Base-by-base conservation (phyloP, 2,888 invertebrate species). In the Catonia carolina region DNA sequence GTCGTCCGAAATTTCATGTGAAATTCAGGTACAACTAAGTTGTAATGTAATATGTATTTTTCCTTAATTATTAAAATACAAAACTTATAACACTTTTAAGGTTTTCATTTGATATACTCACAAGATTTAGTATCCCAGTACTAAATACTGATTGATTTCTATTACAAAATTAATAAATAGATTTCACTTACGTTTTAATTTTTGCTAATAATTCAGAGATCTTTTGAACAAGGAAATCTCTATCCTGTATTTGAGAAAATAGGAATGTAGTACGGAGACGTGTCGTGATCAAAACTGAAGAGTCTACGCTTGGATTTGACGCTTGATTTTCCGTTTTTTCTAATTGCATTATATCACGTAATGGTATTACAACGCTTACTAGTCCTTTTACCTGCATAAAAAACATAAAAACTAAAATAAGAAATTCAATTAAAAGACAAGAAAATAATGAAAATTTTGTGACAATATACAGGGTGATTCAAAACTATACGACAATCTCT, bases 171-270 rank as follows among this genome's bases (percentile, higher is more conserved):
- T n/a, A n/a, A n/a, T 27, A 27, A 27, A 27, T 8, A 27, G 5
- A 27, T 27, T 8, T 6, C 41, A 61, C 60, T 61, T 59, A 64
- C 64, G 53, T 55, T 55, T 61, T 55, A 53, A 66, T 82, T 71
- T 84, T 86, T 0, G 89, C 83, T 2, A 95, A 76, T 17, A 96
- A 78, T 70, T 94, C 92, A 0, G 91, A 89, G 62, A 97, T 84
- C 74, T 94, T 95, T 68, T 87, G 83, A 4, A 95, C 82, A 5
- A 97, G 78, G 71, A 95, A 89, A 68, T 93, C 88, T 60, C 93
- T 78, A 69, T 95, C 95, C 20, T 83, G 80, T 64, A 97, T 86
- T 72, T 91, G 87, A 33, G 91, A 86, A 73, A 96, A 91, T 52
- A 93, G 80, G 72, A 93, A 93, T 68, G 86, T 88, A 27, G 87